These are phyloP conservation scores for Ornithoptera priamus DNA, from an alignment of 2,888 invertebrate species.

Conservation along the genomic window DNA sequence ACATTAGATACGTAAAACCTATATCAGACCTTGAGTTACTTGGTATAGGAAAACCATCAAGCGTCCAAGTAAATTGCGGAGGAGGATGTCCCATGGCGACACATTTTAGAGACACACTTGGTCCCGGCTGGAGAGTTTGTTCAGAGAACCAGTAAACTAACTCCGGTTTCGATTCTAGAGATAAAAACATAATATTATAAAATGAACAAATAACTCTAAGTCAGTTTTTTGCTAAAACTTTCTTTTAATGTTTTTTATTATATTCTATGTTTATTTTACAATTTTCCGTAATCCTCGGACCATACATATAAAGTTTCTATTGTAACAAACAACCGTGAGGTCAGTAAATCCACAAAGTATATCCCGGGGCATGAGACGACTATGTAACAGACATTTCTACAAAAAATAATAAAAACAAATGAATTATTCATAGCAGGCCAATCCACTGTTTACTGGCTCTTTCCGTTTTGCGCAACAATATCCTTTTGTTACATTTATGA, in stretches of 20 bases:
- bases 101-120: constrained; percentile 94
- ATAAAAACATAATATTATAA: neutral
- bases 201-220: neutral
- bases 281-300: no score
- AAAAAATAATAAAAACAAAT: constrained; percentile 23
- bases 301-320: no score
- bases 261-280: no score
- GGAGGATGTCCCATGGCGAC: constrained; percentile 97
- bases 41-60: constrained; percentile 92
- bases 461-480: constrained; percentile 15
- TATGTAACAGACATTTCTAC: constrained; percentile 25
- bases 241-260: neutral
- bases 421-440: constrained; percentile 24
- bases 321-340: neutral
- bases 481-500: constrained; percentile 21
- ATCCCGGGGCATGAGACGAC: constrained; percentile 16
- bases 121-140: constrained; percentile 94
- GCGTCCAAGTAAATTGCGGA: constrained; percentile 94
- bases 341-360: constrained; percentile 14
- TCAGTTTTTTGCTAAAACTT: neutral
- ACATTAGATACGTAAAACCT: neutral
- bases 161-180: constrained; percentile 91
- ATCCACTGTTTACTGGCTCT: constrained; percentile 15
- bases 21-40: constrained; percentile 82
- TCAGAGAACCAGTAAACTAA: constrained; percentile 95